Base-by-base conservation (phyloP, 2,888 invertebrate genomes). In the Drosophila mimetica region DNA sequence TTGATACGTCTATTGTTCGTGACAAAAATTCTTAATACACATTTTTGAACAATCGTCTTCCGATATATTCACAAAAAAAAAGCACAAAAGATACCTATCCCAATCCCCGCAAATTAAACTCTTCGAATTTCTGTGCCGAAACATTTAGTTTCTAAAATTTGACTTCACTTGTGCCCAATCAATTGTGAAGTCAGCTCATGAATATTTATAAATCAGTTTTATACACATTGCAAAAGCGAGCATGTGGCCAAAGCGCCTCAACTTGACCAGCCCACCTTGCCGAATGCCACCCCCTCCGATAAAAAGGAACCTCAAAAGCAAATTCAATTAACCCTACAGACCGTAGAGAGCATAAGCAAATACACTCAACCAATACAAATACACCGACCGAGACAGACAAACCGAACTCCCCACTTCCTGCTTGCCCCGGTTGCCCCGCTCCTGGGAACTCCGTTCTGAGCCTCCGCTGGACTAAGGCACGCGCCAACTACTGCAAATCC, bases 251-350 rank as follows among this genome's bases (percentile, higher is more conserved):
- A 44, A 13, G 16, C 18, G 16, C n/a, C n/a, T 25, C 18, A 25
- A 25, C 41, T 57, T 22, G 11, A 11, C 22, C 30, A 28, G 5
- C 20, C 57, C 57, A 16, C 22, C 64, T 30, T 30, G 50, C 16
- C 28, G 3, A 6, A 0, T 0, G 6, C 46, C 46, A 41, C 28
- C 41, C 25, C n/a, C 16, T 22, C 63, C 11, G 60, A 52, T 44
- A 53, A 52, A 60, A 52, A 41, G 65, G 80, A 65, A 78, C 78
- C 78, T 79, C 51, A 71, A 86, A 82, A 83, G 84, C 77, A 86
- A 86, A 88, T 87, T 88, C 89, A 86, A 86, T 86, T 86, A 86
- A 87, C 88, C 86, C 88, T 80, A 71, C 79, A 78, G 79, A 77
- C 74, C 76, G 78, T 81, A 71, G 77, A 82, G 86, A 86, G 86